phyloP scores from a whole-genome alignment of 2,888 invertebrate species.

The Xylota segnis region DNA sequence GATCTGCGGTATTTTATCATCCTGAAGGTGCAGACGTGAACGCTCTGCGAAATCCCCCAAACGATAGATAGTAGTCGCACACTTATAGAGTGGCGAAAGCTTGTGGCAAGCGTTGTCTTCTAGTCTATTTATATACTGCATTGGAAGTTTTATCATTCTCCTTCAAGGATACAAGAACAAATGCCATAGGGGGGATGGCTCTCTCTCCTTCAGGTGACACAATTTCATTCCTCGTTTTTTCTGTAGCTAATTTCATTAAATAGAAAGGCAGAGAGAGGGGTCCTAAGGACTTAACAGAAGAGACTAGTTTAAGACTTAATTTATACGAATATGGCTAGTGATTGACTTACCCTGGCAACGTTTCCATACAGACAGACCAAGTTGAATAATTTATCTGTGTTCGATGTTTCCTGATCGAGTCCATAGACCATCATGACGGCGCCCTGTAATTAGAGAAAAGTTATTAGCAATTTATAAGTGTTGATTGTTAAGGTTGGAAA shows the following conservation, averaged over 20 bases:
- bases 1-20: background rate
- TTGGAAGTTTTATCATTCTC: background rate
- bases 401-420: slow-evolving; percentile 95
- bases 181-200: slow-evolving; percentile 12
- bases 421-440: slow-evolving; percentile 99
- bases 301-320: background rate
- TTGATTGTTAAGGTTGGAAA: background rate
- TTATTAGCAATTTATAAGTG: background rate
- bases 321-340: background rate
- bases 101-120: background rate
- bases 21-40: background rate
- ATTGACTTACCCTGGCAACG: slow-evolving; percentile 93
- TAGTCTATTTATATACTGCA: background rate
- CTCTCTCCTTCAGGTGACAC: slow-evolving; percentile 48
- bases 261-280: background rate
- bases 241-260: slow-evolving; percentile 22
- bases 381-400: slow-evolving; percentile 98
- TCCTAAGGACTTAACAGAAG: background rate
- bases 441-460: slow-evolving; percentile 86
- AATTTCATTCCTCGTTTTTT: slow-evolving; percentile 30
- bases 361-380: slow-evolving; percentile 99
- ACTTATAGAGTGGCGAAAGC: slow-evolving; percentile 10
- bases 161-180: slow-evolving; percentile 2
- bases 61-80: background rate
- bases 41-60: background rate